Conservation (phyloP, 53 echinoderm and acorn worm species). For the Patiria pectinifera region DNA sequence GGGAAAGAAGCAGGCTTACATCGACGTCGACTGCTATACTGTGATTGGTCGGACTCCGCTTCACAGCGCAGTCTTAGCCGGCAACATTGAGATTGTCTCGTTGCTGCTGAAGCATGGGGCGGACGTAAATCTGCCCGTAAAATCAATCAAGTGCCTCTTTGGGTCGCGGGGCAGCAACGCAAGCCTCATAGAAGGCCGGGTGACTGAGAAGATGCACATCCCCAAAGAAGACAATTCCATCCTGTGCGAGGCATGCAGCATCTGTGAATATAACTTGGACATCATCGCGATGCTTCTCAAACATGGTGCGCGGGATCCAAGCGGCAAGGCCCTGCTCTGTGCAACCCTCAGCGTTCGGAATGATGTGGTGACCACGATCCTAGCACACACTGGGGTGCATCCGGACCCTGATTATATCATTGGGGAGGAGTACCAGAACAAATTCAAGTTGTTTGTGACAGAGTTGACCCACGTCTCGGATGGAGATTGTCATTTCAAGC, state of each 20-base stretch:
- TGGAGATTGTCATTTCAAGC: slow-evolving; percentile 21
- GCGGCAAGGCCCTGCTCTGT: slow-evolving; percentile 83
- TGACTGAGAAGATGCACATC: slow-evolving; percentile 78
- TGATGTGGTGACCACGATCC: slow-evolving; percentile 80
- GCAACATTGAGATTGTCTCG: slow-evolving; percentile 85
- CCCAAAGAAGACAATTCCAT: slow-evolving; percentile 76
- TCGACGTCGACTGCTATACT: slow-evolving; percentile 93
- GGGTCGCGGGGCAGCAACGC: slow-evolving; percentile 56
- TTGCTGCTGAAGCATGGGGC: slow-evolving; percentile 87
- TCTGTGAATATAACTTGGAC: slow-evolving; percentile 81
- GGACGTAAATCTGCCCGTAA: slow-evolving; percentile 86
- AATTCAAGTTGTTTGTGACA: slow-evolving; percentile 72
- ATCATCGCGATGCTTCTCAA: slow-evolving; percentile 84
- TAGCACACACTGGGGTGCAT: slow-evolving; percentile 91
- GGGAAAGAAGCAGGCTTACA: slow-evolving; percentile 51
- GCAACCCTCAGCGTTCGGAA: slow-evolving; percentile 79
- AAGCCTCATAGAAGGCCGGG: slow-evolving; percentile 26
- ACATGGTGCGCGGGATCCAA: slow-evolving; percentile 88
- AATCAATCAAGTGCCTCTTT: slow-evolving; percentile 81
- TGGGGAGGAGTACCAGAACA: slow-evolving; percentile 70
- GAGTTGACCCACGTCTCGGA: slow-evolving; percentile 11
- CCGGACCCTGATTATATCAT: slow-evolving; percentile 87
- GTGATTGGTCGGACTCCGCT: slow-evolving; percentile 89
- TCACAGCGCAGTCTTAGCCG: slow-evolving; percentile 82
- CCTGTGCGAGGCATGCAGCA: slow-evolving; percentile 88